Evolutionary conservation across 2,113 vertebrate species (phyloP).

Genomic region (Brachirus orientalis): DNA sequence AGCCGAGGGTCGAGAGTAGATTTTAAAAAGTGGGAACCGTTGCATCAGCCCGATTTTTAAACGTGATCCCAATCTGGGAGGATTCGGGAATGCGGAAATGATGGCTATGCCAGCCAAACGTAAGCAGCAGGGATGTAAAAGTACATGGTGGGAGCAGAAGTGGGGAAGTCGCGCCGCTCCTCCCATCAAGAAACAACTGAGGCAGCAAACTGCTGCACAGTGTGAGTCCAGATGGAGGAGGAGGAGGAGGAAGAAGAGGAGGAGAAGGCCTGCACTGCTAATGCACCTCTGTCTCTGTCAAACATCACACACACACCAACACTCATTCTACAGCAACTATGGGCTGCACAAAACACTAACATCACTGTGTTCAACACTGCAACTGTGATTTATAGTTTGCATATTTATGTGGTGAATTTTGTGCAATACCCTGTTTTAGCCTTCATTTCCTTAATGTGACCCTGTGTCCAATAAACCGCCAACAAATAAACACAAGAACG

Average conservation of each 20-base stretch:
- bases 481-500: too few species aligned
- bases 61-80: constrained; percentile 92
- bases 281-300: not conserved
- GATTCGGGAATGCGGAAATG: constrained; percentile 98
- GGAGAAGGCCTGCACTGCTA: constrained; percentile 29
- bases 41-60: constrained; percentile 90
- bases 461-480: too few species aligned
- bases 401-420: too few species aligned
- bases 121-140: constrained; percentile 87
- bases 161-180: constrained; percentile 79
- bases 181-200: constrained; percentile 80
- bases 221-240: not conserved
- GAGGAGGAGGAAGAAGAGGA: too few species aligned
- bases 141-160: constrained; percentile 76
- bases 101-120: constrained; percentile 88
- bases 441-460: too few species aligned
- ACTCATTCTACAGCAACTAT: too few species aligned
- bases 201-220: constrained; percentile 57
- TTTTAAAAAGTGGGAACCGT: constrained; percentile 87
- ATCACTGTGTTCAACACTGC: not conserved
- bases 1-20: constrained; percentile 81
- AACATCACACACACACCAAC: not conserved
- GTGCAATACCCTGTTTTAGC: too few species aligned
- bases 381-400: too few species aligned
- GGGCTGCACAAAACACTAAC: not conserved